Conservation (phyloP, 2,113 vertebrate species). For the Poeciliopsis prolifica region DNA sequence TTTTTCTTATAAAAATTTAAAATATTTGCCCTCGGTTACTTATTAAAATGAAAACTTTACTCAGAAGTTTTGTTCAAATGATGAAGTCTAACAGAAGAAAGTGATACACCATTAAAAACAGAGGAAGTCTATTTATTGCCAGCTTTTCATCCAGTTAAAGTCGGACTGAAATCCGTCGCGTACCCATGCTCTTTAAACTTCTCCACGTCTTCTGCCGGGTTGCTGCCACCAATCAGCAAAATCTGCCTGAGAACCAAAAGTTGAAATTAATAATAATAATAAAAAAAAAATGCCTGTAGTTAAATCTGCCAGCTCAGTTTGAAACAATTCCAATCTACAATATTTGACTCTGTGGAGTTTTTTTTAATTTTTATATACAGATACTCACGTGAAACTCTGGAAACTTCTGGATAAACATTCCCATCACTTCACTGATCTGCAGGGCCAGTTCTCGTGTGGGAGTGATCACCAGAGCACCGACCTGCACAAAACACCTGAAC, state of each 20-base stretch:
- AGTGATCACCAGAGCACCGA: constrained; percentile 92
- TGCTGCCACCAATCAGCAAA: constrained; percentile 92
- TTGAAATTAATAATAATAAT: background rate
- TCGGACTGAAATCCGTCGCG: constrained; percentile 22
- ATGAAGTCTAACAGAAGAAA: background rate
- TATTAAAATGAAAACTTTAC: background rate
- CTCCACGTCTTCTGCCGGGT: constrained; percentile 92
- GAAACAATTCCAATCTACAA: background rate
- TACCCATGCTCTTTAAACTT: constrained; percentile 90
- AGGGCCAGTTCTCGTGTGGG: constrained; percentile 94
- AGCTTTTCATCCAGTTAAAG: background rate
- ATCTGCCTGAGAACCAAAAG: constrained; percentile 85
- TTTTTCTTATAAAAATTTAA: too few species aligned
- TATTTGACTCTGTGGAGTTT: background rate
- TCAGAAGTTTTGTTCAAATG: background rate
- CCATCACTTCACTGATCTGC: constrained; percentile 92
- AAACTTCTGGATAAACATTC: constrained; percentile 85
- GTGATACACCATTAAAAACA: background rate
- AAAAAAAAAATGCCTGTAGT: too few species aligned
- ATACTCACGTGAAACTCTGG: constrained; percentile 89
- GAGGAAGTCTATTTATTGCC: background rate
- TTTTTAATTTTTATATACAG: background rate
- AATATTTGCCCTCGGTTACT: too few species aligned
- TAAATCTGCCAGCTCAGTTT: background rate
- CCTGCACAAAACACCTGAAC: constrained; percentile 69